Base-by-base conservation (phyloP, 2,113 vertebrate genomes). In the Onychostoma macrolepis region DNA sequence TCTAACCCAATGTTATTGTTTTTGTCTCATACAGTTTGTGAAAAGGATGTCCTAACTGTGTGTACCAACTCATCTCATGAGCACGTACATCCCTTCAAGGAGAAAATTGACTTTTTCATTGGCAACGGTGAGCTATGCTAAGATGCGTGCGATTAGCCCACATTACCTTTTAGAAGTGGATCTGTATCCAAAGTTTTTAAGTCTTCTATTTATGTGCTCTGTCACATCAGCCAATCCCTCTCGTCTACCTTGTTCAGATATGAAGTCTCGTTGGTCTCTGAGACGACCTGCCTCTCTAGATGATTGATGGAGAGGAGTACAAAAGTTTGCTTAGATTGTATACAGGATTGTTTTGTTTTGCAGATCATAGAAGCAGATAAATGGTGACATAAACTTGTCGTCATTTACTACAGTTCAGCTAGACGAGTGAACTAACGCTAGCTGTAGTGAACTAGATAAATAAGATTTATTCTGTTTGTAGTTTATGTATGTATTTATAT, bases 51-150 rank as follows among this genome's bases (percentile, higher is more conserved):
- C 85, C 90, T 92, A 56, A 92, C 93, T 26, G 97, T 99, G 87
- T 98, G 96, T 90, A 93, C 88, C 78, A 95, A 96, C 61, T 98
- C 97, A n/a, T 94, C 97, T 33, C 94, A 95, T 78, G 95, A 97
- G 38, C 93, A 97, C 85, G 95, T 98, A 71, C 96, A 99, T 86
- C 98, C 97, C 1, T 99, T 99, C 90, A 97, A 98, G 91, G 96
- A 97, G 89, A 97, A 96, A 90, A 94, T 99, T 88, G 96, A 98
- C 86, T 93, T 92, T 53, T 99, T 99, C 93, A 93, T 97, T 79
- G 90, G 94, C 81, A 96, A 94, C 91, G 98, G 98, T 99, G 94
- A 94, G 92, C 85, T 8, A 2, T 30, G 82, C 19, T 41, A 81
- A 26, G 43, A 41, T 71, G 30, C 30, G 6, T 67, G 19, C 74